Percentiles rank a stretch among this genome's conserved stretches.
Conservation (phyloP, 2,113 vertebrate genomes). For the Panurus biarmicus region DNA sequence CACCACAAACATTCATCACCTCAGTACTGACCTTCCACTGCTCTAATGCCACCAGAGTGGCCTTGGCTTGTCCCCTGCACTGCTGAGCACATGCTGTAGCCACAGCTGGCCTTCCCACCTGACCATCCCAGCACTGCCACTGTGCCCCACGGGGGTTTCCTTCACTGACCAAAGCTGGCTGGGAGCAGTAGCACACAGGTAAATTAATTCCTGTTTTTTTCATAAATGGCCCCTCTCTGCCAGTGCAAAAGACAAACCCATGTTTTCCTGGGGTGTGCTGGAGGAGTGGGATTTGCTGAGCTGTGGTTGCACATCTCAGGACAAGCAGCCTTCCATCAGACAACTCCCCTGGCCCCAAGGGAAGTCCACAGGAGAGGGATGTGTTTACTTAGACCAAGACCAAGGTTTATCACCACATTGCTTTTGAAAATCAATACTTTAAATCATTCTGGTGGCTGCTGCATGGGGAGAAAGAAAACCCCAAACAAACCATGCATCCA, state of each 20-base stretch:
- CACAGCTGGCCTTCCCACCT: background rate
- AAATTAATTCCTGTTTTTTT: background rate
- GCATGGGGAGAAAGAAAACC: background rate
- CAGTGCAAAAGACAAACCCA: background rate
- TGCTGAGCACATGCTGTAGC: background rate
- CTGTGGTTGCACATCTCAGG: background rate
- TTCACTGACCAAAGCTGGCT: background rate
- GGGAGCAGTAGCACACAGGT: background rate
- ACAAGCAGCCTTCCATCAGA: background rate
- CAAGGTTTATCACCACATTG: background rate
- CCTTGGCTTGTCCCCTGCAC: background rate
- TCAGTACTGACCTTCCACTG: accelerated
- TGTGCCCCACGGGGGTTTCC: background rate
- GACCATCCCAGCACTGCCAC: background rate
- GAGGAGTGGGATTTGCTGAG: background rate
- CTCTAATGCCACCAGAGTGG: accelerated
- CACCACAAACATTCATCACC: background rate
- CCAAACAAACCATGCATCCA: background rate
- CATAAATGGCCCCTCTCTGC: background rate
- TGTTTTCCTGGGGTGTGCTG: background rate
- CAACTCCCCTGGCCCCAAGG: background rate
- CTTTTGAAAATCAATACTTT: background rate
- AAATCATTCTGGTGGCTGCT: background rate
- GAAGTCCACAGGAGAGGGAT: background rate
- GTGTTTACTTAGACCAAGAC: background rate